phyloP scores from a whole-genome alignment of 2,888 invertebrate genomes.

The Dione vanillae region DNA sequence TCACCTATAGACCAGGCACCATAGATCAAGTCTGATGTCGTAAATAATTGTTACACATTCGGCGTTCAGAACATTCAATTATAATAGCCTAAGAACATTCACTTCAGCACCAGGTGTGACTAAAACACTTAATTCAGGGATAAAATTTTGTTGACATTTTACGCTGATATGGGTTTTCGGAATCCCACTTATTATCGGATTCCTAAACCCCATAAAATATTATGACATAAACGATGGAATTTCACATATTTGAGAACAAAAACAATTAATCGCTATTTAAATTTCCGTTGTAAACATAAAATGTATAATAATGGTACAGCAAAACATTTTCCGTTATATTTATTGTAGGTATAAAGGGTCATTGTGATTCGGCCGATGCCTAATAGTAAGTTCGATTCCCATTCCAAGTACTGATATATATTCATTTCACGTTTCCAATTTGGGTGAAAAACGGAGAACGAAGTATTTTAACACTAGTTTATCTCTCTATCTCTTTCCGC shows the following conservation, averaged over 20 bases:
- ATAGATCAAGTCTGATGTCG: neutral
- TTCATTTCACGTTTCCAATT: no score
- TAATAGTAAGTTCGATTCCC: no score
- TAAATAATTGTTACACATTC: neutral
- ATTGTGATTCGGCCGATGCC: no score
- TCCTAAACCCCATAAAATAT: constrained; percentile 41
- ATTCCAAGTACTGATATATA: no score
- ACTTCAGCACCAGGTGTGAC: constrained; percentile 46
- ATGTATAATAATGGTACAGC: neutral
- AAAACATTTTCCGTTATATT: no score
- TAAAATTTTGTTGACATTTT: constrained; percentile 61
- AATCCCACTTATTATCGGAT: constrained; percentile 48
- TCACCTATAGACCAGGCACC: no score
- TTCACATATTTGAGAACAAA: constrained; percentile 14
- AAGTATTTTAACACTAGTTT: no score
- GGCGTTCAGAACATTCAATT: neutral
- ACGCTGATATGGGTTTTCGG: constrained; percentile 57
- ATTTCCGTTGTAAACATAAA: neutral
- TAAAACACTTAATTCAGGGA: constrained; percentile 53
- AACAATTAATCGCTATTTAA: constrained; percentile 23
- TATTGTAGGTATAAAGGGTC: no score
- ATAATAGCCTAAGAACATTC: constrained; percentile 9
- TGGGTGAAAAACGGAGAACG: no score
- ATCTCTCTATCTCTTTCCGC: no score
- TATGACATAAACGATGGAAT: constrained; percentile 30